Evolutionary conservation across 2,113 vertebrate species (phyloP), one percentile per base, ranked within the genome.

Genomic region (Muntiacus reevesi): DNA sequence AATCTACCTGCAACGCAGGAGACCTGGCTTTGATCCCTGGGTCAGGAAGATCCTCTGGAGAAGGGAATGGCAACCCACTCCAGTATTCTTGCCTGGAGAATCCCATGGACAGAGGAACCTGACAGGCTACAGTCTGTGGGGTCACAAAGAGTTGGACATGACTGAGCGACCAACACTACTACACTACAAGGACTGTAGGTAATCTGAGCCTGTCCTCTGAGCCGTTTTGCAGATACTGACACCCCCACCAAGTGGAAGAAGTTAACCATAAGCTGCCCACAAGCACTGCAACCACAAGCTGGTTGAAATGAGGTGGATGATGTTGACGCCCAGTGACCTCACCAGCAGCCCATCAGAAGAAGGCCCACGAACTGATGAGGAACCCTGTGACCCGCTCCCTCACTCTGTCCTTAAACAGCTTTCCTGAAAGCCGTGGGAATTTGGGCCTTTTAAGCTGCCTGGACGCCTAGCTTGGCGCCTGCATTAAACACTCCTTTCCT

Each of bases 51-150:
- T 71, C 17, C n/a, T 5, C 64, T 36, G n/a, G 64, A 71, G 64
- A 36, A 71, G 64, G n/a, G 64, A 21, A 71, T 71, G n/a, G n/a
- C 64, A 71, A 9, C 7, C 17, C n/a, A 71, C 64, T 36, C 64
- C 2, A 2, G 64, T 21, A 11, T 71, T 71, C 64, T 36, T 71
- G n/a, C 64, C 33, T 36, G n/a, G n/a, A 71, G n/a, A 71, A 71
- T 21, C 64, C 15, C n/a, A 21, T 71, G n/a, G 64, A 36, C 64
- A 71, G 64, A 71, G 64, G n/a, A 71, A 17, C 64, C 64, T 71
- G 64, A n/a, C 2, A 0, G 64, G 64, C 64, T 36, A 36, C 4
- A 71, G 64, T 6, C n/a, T 0, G 2, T 21, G 64, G 33, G n/a
- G 17, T 36, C 64, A 71, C 64, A 36, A 5, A 67, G 64, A 36